These are phyloP conservation scores for Plectropomus leopardus DNA, from an alignment of 2,113 vertebrate genomes.

Conservation along the genomic window DNA sequence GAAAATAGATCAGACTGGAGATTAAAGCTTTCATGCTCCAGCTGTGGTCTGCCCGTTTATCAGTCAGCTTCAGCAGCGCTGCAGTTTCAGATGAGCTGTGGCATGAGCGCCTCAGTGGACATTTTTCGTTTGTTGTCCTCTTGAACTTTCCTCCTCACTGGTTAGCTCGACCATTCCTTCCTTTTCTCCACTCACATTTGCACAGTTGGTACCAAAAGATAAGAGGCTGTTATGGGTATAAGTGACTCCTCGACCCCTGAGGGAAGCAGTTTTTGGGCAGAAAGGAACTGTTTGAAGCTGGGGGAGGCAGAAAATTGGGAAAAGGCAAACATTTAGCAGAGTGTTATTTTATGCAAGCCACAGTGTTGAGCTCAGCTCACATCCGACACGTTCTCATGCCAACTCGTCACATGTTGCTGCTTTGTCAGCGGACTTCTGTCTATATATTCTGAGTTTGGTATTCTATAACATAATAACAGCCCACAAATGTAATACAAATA, in stretches of 20 bases:
- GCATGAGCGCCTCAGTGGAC: neutral
- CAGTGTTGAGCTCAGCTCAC: no score
- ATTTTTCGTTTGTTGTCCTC: neutral
- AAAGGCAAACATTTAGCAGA: no score
- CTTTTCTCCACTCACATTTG: neutral
- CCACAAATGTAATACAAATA: no score
- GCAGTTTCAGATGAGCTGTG: neutral
- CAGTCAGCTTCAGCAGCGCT: neutral
- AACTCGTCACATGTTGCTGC: no score
- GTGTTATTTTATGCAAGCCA: no score
- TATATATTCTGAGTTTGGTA: no score
- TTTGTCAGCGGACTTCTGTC: no score
- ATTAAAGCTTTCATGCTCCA: slow-evolving; percentile 6
- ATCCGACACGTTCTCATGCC: no score
- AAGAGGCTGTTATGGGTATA: neutral
- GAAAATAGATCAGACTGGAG: neutral
- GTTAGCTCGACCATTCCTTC: neutral
- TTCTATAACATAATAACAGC: no score
- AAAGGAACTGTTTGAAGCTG: no score
- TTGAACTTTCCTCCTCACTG: neutral
- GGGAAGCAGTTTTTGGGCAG: neutral
- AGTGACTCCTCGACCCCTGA: neutral
- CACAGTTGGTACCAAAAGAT: slow-evolving; percentile 7
- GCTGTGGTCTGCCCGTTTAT: neutral
- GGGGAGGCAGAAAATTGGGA: no score